Conservation (phyloP, 2,113 vertebrate genomes). For the Pseudorectes ferrugineus region DNA sequence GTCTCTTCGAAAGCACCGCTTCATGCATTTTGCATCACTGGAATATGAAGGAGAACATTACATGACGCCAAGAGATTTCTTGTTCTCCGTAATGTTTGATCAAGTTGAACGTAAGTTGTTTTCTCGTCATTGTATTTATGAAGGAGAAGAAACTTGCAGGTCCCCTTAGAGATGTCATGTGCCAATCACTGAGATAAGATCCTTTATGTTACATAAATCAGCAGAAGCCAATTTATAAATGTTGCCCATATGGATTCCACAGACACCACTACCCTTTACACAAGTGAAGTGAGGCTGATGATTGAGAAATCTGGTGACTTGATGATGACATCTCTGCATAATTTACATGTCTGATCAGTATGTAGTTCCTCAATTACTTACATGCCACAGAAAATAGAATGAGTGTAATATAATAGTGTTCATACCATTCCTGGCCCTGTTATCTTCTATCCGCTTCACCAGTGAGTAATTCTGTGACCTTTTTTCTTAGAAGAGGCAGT, state of each 20-base stretch:
- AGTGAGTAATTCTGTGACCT: background rate
- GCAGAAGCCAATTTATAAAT: background rate
- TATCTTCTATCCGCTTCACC: background rate
- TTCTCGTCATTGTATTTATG: background rate
- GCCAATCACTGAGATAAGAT: background rate
- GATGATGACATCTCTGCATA: background rate
- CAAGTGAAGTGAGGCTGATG: background rate
- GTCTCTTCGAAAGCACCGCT: slow-evolving; percentile 79
- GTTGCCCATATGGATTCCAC: background rate
- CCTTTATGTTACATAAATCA: background rate
- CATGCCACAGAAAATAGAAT: background rate
- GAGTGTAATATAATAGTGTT: background rate
- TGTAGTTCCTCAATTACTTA: background rate
- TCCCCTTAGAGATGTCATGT: background rate
- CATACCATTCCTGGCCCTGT: background rate
- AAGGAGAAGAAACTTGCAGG: background rate
- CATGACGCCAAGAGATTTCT: slow-evolving; percentile 96
- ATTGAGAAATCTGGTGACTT: background rate
- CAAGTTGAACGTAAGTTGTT: slow-evolving; percentile 84
- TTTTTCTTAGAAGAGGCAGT: background rate
- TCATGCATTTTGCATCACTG: slow-evolving; percentile 88
- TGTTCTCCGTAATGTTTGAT: slow-evolving; percentile 92
- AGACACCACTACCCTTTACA: background rate
- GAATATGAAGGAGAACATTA: slow-evolving; percentile 85
- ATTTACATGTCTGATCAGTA: background rate